phyloP scores from a whole-genome alignment of 2,888 invertebrate genomes.

The Serrognathus titanus region DNA sequence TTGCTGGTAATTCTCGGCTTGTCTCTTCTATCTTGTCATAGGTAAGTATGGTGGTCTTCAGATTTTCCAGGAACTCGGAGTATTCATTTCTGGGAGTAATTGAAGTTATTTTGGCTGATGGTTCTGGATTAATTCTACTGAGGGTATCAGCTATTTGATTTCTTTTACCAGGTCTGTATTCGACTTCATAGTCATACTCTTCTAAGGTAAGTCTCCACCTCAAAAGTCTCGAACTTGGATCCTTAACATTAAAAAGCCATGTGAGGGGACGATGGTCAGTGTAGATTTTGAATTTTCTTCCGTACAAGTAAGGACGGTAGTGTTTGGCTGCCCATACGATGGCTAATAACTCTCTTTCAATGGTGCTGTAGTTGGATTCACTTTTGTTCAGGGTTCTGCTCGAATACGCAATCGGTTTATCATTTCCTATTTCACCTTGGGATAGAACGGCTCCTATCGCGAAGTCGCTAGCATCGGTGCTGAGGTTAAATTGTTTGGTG shows the following conservation, averaged over 20 bases:
- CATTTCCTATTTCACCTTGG: constrained; percentile 30
- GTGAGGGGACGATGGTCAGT: constrained; percentile 33
- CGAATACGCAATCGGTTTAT: constrained; percentile 40
- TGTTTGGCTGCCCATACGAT: constrained; percentile 29
- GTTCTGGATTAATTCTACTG: too few relatives aligned
- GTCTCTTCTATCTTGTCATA: too few relatives aligned
- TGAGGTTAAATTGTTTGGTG: constrained; percentile 31
- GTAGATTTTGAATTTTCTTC: constrained; percentile 37
- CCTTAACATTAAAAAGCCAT: constrained; percentile 32
- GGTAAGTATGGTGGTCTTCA: too few relatives aligned
- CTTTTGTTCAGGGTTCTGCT: constrained; percentile 35
- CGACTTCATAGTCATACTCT: constrained; percentile 37
- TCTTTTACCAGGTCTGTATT: constrained; percentile 26
- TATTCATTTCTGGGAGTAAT: too few relatives aligned
- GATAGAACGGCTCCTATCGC: constrained; percentile 35
- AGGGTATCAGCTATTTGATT: too few relatives aligned
- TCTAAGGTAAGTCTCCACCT: constrained; percentile 35
- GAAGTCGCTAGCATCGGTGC: constrained; percentile 39
- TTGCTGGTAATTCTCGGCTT: too few relatives aligned
- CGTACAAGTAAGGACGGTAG: constrained; percentile 40
- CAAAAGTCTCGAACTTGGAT: constrained; percentile 32
- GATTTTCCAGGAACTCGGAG: too few relatives aligned
- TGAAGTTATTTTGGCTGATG: too few relatives aligned
- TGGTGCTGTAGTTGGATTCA: constrained; percentile 40
- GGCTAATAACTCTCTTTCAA: constrained; percentile 30